Evolutionary conservation across 2,113 vertebrate species (phyloP).

Genomic region (Isurus oxyrinchus): DNA sequence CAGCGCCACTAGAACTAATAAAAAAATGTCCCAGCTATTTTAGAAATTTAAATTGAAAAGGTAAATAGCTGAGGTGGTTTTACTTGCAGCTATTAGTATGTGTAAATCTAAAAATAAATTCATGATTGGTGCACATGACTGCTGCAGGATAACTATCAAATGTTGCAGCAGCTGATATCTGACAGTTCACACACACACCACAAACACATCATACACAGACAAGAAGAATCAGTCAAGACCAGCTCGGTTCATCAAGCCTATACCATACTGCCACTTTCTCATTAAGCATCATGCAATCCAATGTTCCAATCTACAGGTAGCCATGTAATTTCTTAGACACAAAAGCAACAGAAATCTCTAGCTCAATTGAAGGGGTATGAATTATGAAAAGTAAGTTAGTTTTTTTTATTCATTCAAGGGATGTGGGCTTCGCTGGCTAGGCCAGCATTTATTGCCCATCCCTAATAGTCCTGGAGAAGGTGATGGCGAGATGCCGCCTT

Average conservation of each 20-base stretch:
- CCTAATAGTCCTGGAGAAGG: no score
- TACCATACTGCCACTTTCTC: background rate
- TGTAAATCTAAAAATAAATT: conserved; percentile 10
- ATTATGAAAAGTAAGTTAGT: background rate
- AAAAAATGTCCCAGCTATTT: background rate
- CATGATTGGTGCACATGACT: background rate
- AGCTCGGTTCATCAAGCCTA: background rate
- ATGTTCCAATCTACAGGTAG: background rate
- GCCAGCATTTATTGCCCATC: no score
- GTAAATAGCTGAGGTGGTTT: background rate
- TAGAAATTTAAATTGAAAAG: background rate
- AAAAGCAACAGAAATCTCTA: background rate
- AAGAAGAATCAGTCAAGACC: background rate
- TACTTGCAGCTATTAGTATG: background rate
- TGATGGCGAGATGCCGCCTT: no score
- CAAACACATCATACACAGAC: background rate
- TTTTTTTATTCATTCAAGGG: no score
- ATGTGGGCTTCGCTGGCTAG: no score
- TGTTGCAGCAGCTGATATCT: background rate
- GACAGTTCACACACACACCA: background rate
- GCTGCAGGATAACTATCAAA: background rate
- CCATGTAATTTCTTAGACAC: background rate
- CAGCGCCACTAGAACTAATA: background rate
- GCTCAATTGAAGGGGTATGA: background rate
- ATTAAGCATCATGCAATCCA: background rate